phyloP scores from a whole-genome alignment of 2,113 vertebrate species.

The Geococcyx californianus region DNA sequence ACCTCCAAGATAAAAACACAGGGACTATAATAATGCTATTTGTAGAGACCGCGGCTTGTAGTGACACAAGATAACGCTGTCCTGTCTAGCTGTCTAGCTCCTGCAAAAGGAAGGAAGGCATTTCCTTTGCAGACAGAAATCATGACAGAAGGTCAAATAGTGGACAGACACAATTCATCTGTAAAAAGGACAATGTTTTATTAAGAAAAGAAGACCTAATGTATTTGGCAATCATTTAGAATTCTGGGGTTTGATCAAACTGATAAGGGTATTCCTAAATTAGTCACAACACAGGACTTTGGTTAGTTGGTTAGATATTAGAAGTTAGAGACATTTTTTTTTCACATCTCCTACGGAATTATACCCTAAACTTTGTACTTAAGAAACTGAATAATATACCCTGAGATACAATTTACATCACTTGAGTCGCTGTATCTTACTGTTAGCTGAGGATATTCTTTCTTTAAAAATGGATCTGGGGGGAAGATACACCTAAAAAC shows the following conservation, averaged over 20 bases:
- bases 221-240: neutral
- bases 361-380: neutral
- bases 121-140: slow-evolving; percentile 75
- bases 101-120: slow-evolving; percentile 70
- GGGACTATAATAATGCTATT: slow-evolving; percentile 78
- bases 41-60: slow-evolving; percentile 68
- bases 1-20: slow-evolving; percentile 80
- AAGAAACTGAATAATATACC: neutral
- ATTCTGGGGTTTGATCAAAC: neutral
- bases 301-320: neutral
- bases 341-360: neutral
- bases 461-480: neutral
- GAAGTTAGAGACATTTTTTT: neutral
- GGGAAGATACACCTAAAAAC: neutral
- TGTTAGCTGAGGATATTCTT: neutral
- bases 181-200: slow-evolving; percentile 42
- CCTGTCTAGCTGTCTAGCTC: slow-evolving; percentile 71
- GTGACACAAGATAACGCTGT: slow-evolving; percentile 70
- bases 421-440: too few species aligned
- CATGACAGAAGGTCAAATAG: slow-evolving; percentile 72
- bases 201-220: neutral
- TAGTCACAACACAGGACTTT: neutral
- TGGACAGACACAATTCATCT: slow-evolving; percentile 65
- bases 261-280: neutral
- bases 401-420: too few species aligned